Evolutionary conservation across 2,888 invertebrate genomes (phyloP).

Genomic region (Melanophora roralis): DNA sequence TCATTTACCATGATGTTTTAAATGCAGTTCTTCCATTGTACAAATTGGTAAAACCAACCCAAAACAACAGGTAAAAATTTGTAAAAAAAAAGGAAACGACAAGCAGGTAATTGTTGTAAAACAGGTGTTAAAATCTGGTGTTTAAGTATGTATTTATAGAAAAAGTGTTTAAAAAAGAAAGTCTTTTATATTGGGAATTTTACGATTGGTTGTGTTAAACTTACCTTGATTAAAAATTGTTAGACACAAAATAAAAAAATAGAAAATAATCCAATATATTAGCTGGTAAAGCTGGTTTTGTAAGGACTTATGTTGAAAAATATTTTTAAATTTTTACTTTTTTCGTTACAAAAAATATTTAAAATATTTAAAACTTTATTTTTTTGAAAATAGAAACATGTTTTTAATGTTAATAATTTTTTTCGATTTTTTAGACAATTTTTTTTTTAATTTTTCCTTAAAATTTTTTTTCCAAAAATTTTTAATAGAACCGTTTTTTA

Average conservation of each 20-base stretch:
- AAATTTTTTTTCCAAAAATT: background rate
- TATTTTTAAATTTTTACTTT: too few species aligned
- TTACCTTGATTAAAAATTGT: conserved; percentile 50
- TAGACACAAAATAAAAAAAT: background rate
- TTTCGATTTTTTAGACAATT: background rate
- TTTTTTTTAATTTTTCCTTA: conserved; percentile 1
- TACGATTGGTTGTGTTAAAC: background rate
- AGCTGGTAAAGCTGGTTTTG: background rate
- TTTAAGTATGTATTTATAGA: background rate
- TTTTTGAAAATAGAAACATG: too few species aligned
- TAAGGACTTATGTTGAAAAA: background rate
- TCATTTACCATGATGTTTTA: too few species aligned
- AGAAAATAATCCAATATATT: conserved; percentile 29
- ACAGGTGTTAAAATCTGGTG: conserved; percentile 17
- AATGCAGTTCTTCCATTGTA: background rate
- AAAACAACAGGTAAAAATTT: conserved; percentile 3
- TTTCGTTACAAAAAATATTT: too few species aligned
- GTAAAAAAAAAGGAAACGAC: conserved; percentile 18
- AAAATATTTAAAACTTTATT: too few species aligned
- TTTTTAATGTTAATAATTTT: background rate
- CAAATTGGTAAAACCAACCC: background rate
- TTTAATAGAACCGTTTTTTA: conserved; percentile 6
- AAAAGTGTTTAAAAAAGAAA: conserved; percentile 15
- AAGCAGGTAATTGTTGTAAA: conserved; percentile 32
- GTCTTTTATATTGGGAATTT: background rate